phyloP scores from a whole-genome alignment of 2,113 vertebrate species.

The Ceuthmochares aereus region DNA sequence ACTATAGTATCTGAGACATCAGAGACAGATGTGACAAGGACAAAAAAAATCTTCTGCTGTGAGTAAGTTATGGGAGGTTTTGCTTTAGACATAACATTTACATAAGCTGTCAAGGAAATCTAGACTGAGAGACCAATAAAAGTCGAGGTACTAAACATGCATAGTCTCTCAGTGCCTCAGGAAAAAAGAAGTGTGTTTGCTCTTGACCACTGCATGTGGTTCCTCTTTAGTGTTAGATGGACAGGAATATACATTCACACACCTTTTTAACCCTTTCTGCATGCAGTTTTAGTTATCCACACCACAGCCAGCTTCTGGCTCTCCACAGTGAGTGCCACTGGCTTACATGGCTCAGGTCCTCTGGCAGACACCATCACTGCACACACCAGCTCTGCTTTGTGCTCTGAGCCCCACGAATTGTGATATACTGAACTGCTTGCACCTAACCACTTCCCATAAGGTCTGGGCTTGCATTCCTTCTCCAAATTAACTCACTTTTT shows the following conservation, averaged over 20 bases:
- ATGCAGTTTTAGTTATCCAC: not conserved
- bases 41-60: not conserved
- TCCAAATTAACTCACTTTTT: not conserved
- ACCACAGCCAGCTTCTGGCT: not conserved
- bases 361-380: not conserved
- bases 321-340: fast-evolving
- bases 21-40: not conserved
- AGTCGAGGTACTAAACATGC: not conserved
- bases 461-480: not conserved
- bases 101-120: not conserved
- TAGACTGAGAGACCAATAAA: not conserved
- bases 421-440: fast-evolving
- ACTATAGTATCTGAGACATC: not conserved
- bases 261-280: not conserved
- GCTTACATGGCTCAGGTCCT: not conserved
- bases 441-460: not conserved
- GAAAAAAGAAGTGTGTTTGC: not conserved
- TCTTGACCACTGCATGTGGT: fast-evolving
- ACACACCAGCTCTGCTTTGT: not conserved
- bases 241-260: not conserved
- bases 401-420: not conserved
- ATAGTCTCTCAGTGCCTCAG: not conserved
- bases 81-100: not conserved
- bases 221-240: not conserved
- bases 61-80: not conserved